Percentiles rank a stretch among this genome's conserved stretches.
These are phyloP conservation scores for Erynnis tages DNA, from an alignment of 2,888 invertebrate genomes.

Conservation along the genomic window DNA sequence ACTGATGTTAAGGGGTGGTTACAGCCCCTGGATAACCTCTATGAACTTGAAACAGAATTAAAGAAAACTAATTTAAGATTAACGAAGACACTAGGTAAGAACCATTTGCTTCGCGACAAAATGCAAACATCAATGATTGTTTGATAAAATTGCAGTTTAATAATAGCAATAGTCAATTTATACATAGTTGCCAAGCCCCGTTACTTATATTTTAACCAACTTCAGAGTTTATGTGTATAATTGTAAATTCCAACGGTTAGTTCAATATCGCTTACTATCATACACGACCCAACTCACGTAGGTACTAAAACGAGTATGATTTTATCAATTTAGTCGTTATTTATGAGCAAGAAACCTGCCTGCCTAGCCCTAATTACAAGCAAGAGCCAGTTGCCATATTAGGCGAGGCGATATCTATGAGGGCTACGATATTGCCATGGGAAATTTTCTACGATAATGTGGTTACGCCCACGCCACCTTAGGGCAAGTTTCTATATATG, in stretches of 20 bases:
- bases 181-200: not conserved
- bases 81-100: too few relatives aligned
- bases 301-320: not conserved
- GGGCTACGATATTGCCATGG: not conserved
- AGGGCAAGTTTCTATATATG: too few relatives aligned
- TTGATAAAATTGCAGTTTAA: too few relatives aligned
- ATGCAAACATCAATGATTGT: too few relatives aligned
- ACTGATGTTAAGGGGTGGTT: too few relatives aligned
- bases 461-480: too few relatives aligned
- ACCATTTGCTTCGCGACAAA: too few relatives aligned
- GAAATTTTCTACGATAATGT: constrained; percentile 1
- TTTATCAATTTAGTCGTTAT: constrained; percentile 2
- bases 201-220: not conserved
- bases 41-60: too few relatives aligned
- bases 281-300: not conserved
- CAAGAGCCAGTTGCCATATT: constrained; percentile 1
- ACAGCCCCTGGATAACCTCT: too few relatives aligned
- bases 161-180: too few relatives aligned
- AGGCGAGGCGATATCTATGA: constrained; percentile 6
- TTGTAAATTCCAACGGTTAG: not conserved
- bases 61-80: too few relatives aligned
- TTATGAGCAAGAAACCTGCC: constrained; percentile 7
- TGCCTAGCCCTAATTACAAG: constrained; percentile 14
- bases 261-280: not conserved
- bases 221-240: not conserved